These are phyloP conservation scores for Malthinus flaveolus DNA, from an alignment of 2,888 invertebrate species.

Conservation along the genomic window DNA sequence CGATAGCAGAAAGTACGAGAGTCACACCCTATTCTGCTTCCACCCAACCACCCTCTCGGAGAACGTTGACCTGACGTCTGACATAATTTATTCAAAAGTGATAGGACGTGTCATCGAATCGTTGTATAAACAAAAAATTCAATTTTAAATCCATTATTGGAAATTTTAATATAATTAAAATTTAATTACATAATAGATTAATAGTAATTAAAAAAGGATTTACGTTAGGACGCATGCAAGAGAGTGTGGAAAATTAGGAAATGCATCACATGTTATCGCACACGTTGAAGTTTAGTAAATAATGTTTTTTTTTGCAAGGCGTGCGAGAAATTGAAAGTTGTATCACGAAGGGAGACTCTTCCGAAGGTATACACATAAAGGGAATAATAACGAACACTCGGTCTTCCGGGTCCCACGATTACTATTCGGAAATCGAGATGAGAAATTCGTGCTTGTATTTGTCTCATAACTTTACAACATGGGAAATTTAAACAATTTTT, in stretches of 20 bases:
- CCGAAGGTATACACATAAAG: constrained; percentile 24
- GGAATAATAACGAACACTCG: constrained; percentile 29
- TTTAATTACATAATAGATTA: not conserved
- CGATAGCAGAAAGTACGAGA: not conserved
- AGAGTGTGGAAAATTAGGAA: not conserved
- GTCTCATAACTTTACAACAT: constrained; percentile 28
- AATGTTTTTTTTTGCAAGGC: constrained; percentile 12
- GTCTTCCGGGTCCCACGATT: constrained; percentile 32
- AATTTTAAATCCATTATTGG: not conserved
- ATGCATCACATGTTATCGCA: not conserved
- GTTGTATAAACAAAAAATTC: not conserved
- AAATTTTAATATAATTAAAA: not conserved
- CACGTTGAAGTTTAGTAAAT: not conserved
- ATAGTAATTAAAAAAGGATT: too few relatives aligned
- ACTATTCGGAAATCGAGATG: constrained; percentile 20
- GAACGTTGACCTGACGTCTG: constrained; percentile 12
- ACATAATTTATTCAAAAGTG: constrained; percentile 15
- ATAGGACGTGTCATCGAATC: constrained; percentile 10
- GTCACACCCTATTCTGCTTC: constrained; percentile 7
- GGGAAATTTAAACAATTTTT: constrained; percentile 13
- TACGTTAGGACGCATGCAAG: too few relatives aligned
- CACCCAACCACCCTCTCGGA: constrained; percentile 10
- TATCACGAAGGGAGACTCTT: constrained; percentile 20
- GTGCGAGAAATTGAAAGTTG: constrained; percentile 23
- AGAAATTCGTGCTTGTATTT: constrained; percentile 26